Conservation (phyloP, 2,113 vertebrate species). For the Albula goreensis region DNA sequence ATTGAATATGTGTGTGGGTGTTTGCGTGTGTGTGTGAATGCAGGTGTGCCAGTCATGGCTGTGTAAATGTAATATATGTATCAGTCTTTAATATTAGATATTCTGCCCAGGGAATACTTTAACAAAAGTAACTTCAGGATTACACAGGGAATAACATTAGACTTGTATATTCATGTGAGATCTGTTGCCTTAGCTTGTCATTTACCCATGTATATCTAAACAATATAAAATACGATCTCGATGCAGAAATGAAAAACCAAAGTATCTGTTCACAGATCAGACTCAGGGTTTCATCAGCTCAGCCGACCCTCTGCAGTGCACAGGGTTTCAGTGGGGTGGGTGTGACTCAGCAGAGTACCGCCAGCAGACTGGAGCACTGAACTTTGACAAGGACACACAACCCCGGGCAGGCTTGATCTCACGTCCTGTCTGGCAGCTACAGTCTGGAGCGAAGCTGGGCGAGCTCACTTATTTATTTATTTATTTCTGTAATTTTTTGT, state of each 20-base stretch:
- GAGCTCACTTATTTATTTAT: neutral
- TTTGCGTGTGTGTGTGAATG: neutral
- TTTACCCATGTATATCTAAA: neutral
- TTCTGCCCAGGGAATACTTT: no score
- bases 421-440: neutral
- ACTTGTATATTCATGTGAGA: no score
- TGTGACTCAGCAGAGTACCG: neutral
- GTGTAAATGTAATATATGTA: no score
- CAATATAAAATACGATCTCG: neutral
- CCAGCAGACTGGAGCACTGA: neutral
- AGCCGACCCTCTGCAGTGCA: no score
- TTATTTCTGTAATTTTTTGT: neutral
- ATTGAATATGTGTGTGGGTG: neutral
- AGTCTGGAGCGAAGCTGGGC: conserved; percentile 5
- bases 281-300: neutral
- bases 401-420: neutral
- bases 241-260: neutral
- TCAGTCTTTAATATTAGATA: no score
- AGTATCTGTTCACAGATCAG: neutral
- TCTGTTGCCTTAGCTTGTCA: no score
- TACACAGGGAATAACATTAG: no score
- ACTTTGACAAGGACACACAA: neutral
- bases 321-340: neutral
- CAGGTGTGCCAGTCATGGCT: no score
- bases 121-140: no score